These are phyloP conservation scores for Alviniconcha strummeri DNA, from an alignment of 2,888 invertebrate species.

Conservation along the genomic window DNA sequence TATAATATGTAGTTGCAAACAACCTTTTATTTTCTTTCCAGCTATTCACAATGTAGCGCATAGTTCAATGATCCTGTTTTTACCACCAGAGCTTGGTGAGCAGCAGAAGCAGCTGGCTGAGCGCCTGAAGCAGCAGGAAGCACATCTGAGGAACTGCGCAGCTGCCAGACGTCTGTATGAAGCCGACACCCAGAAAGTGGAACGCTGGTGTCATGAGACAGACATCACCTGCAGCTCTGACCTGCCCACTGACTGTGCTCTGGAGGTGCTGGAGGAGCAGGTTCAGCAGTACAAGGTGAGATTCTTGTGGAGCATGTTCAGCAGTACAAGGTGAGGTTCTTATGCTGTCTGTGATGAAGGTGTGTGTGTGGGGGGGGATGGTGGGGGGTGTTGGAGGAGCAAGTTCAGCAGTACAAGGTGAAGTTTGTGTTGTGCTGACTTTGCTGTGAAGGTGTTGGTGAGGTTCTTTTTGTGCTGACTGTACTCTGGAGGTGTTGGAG, in stretches of 20 bases:
- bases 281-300: slow-evolving; percentile 34
- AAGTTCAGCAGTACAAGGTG: slow-evolving; percentile 70
- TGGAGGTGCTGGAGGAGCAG: slow-evolving; percentile 90
- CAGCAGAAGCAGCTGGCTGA: slow-evolving; percentile 84
- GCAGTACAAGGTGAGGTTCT: not conserved
- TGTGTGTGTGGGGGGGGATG: too few relatives aligned
- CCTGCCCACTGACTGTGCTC: slow-evolving; percentile 83
- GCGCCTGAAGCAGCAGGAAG: slow-evolving; percentile 83
- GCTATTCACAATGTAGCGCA: too few relatives aligned
- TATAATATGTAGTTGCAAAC: too few relatives aligned
- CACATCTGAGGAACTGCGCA: slow-evolving; percentile 83
- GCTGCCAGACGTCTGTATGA: slow-evolving; percentile 89
- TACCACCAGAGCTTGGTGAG: slow-evolving; percentile 79
- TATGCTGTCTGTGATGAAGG: not conserved
- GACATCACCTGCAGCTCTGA: slow-evolving; percentile 90
- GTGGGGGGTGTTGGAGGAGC: slow-evolving; percentile 82
- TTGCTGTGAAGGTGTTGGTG: not conserved
- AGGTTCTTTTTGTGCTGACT: too few relatives aligned
- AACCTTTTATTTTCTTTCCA: not conserved
- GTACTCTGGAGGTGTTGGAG: not conserved
- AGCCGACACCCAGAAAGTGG: slow-evolving; percentile 85
- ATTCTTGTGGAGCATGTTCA: too few relatives aligned
- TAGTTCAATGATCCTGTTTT: too few relatives aligned
- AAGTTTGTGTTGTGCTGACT: too few relatives aligned
- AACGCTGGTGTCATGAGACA: slow-evolving; percentile 92